Conservation (phyloP, 1,140 invertebrate species). For the Papilio aristodemus region DNA sequence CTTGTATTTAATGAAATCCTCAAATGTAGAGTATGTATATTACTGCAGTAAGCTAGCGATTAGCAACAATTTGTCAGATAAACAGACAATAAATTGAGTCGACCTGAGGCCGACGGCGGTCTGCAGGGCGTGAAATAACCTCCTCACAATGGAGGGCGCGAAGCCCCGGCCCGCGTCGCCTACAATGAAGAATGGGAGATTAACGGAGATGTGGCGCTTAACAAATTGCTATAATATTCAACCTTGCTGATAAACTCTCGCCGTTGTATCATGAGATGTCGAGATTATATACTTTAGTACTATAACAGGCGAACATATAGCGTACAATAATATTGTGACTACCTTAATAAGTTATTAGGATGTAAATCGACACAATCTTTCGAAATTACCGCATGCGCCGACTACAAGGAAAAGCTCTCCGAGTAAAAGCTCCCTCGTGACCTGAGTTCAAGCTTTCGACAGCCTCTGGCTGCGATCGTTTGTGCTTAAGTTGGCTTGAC, state of each 20-base stretch:
- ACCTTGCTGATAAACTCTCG: not conserved
- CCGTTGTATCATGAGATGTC: not conserved
- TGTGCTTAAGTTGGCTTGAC: slow-evolving; percentile 17
- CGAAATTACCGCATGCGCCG: not conserved
- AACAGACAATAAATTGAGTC: not conserved
- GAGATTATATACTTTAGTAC: too few relatives aligned
- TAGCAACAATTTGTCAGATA: not conserved
- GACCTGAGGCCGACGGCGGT: not conserved
- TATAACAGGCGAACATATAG: too few relatives aligned
- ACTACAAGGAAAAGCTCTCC: slow-evolving; percentile 10
- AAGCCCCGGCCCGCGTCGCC: not conserved
- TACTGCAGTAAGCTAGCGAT: not conserved
- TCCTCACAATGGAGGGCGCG: not conserved
- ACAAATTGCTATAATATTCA: not conserved
- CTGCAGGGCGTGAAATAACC: not conserved
- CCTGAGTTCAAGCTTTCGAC: slow-evolving; percentile 28
- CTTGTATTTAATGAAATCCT: too few relatives aligned
- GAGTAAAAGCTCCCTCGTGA: slow-evolving; percentile 17
- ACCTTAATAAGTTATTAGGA: not conserved
- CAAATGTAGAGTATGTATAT: too few relatives aligned
- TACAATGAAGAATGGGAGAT: not conserved
- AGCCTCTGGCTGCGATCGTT: not conserved
- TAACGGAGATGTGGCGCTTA: not conserved
- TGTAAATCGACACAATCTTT: slow-evolving; percentile 3
- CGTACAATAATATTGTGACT: too few relatives aligned